Evolutionary conservation across 2,797 vertebrate species (phyloP).

Genomic region (Betta splendens): DNA sequence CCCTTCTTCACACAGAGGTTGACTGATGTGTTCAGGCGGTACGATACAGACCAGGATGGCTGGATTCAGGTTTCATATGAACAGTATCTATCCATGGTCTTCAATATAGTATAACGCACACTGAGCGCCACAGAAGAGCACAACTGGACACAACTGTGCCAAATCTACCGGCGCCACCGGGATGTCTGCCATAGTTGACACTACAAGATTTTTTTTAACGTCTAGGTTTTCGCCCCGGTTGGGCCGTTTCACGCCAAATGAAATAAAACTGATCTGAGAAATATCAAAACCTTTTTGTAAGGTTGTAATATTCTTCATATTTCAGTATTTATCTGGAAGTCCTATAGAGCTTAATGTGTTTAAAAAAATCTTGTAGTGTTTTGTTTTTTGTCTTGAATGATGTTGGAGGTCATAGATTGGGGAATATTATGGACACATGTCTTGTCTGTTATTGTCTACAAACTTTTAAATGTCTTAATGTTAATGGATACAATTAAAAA

Average conservation of each 20-base stretch:
- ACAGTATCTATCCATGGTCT: constrained; percentile 98
- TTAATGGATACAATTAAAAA: constrained; percentile 49
- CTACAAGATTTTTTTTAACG: constrained; percentile 68
- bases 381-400: constrained; percentile 53
- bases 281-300: constrained; percentile 2
- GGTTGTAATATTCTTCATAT: background rate
- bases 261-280: constrained; percentile 19
- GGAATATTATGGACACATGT: constrained; percentile 58
- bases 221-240: constrained; percentile 5
- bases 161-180: constrained; percentile 69
- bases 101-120: constrained; percentile 90
- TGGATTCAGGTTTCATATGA: constrained; percentile 99
- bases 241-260: constrained; percentile 29
- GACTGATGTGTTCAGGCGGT: constrained; percentile 95
- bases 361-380: constrained; percentile 72
- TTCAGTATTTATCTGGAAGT: constrained; percentile 19
- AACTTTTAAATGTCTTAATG: constrained; percentile 76
- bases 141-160: constrained; percentile 82
- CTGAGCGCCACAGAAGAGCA: constrained; percentile 65
- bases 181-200: constrained; percentile 60
- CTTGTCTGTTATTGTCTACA: constrained; percentile 70
- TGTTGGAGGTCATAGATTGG: constrained; percentile 39
- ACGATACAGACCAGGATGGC: constrained; percentile 96
- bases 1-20: constrained; percentile 84
- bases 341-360: constrained; percentile 23